Evolutionary conservation across 2,797 vertebrate genomes (phyloP), one percentile per base, ranked within the genome.

Genomic region (Selene dorsalis): DNA sequence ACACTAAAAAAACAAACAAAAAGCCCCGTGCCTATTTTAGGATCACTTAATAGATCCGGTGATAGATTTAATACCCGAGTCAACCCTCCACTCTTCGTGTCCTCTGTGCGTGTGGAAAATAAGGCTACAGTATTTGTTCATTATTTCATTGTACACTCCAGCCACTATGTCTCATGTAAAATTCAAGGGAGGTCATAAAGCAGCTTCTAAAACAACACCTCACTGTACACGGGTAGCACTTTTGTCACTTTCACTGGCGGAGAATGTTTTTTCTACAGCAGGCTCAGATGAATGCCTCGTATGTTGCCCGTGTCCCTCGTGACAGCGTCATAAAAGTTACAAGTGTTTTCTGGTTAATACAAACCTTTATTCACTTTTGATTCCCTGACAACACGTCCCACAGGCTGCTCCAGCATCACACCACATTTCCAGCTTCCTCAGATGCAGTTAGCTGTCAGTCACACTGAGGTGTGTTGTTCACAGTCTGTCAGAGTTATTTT

Each of bases 231-330:
- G 47, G 81, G 77, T 26, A 76, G 86, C 88, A 84, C 88, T 85
- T 85, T 89, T 92, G 89, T 92, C 83, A 90, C 85, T 80, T 93
- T 91, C 77, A 91, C 84, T 69, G 55, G 81, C 48, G 87, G 84
- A 81, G 89, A 87, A 85, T 81, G 59, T 77, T 83, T 88, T 88
- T 77, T 79, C 68, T 73, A 41, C 41, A 43, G 11, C 55, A 32
- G 78, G 30, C 77, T 63, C 43, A 1, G 48, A 85, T 93, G 90
- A 93, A 92, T 88, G 90, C 80, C 69, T 61, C 30, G 67, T 83
- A 91, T 90, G 88, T 92, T 86, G 84, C 66, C 69, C 2, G 28
- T 55, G 75, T 85, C 83, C 82, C 91, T 30, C 0, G 57, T 75
- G 88, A 87, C 76, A 55, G 64, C 9, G n/a, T 64, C 83, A 59